Evolutionary conservation across 2,888 invertebrate species (phyloP).

Genomic region (Theodoxus fluviatilis): DNA sequence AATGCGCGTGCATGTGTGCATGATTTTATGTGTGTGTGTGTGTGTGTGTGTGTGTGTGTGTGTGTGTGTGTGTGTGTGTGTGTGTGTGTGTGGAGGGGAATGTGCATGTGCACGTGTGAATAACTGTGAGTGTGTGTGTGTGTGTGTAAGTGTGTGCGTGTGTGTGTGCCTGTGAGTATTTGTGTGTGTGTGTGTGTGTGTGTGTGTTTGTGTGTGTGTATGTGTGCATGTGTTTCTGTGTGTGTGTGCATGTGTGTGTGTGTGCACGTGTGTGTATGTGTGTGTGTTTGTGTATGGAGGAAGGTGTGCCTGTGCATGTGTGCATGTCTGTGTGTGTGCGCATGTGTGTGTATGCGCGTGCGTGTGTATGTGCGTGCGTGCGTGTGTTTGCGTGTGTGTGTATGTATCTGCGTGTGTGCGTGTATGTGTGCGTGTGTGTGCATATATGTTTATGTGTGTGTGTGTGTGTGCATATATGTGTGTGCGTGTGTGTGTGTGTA

Average conservation of each 20-base stretch:
- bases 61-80: too few relatives aligned
- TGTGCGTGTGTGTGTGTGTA: too few relatives aligned
- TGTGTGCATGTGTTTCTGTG: constrained; percentile 3
- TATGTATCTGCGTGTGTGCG: not conserved
- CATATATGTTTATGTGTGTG: not conserved
- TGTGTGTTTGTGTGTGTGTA: not conserved
- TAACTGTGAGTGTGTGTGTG: not conserved
- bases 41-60: too few relatives aligned
- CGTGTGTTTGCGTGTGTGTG: constrained; percentile 13
- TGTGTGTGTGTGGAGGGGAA: too few relatives aligned
- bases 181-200: not conserved
- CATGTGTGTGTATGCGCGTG: constrained; percentile 16
- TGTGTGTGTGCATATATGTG: too few relatives aligned
- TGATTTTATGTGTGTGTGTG: too few relatives aligned
- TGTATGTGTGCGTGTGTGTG: constrained; percentile 5
- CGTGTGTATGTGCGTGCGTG: not conserved
- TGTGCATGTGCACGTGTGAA: too few relatives aligned
- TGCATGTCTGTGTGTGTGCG: constrained; percentile 17
- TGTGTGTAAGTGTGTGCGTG: not conserved
- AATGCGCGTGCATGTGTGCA: too few relatives aligned
- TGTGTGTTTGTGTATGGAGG: constrained; percentile 5
- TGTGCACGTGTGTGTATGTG: constrained; percentile 7
- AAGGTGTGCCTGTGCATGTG: constrained; percentile 8
- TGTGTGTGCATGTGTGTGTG: constrained; percentile 19
- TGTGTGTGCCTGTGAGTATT: not conserved